Evolutionary conservation across 2,888 invertebrate species (phyloP).

Genomic region (Hoplodrina blanda): DNA sequence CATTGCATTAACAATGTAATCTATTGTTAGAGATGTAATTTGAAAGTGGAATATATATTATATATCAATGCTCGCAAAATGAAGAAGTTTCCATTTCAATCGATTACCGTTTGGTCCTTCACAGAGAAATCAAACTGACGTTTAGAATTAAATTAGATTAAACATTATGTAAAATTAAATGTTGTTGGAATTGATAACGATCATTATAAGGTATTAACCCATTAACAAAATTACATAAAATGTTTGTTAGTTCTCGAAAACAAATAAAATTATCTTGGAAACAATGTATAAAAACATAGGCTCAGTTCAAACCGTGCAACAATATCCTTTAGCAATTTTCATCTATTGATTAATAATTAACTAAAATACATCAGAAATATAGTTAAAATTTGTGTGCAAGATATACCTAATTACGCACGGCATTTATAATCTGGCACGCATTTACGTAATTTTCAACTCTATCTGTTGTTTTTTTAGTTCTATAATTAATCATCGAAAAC

Average conservation of each 20-base stretch:
- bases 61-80: conserved; percentile 14
- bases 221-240: conserved; percentile 56
- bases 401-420: too few relatives aligned
- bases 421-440: too few relatives aligned
- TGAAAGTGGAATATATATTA: conserved; percentile 38
- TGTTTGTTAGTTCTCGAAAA: conserved; percentile 60
- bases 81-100: conserved; percentile 15
- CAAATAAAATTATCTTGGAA: conserved; percentile 40
- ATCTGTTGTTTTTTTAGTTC: background rate
- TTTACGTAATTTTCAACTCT: background rate
- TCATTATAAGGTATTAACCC: conserved; percentile 54
- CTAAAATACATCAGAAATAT: too few relatives aligned
- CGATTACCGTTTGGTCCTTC: conserved; percentile 25
- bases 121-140: conserved; percentile 22
- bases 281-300: conserved; percentile 33
- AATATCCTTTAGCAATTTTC: background rate
- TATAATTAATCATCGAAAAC: background rate
- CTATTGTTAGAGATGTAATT: conserved; percentile 9
- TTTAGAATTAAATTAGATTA: conserved; percentile 37
- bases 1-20: conserved; percentile 13
- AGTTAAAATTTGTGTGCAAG: too few relatives aligned
- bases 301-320: background rate
- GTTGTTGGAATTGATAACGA: conserved; percentile 77
- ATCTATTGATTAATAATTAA: too few relatives aligned
- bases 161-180: conserved; percentile 64